Evolutionary conservation across 2,797 vertebrate genomes (phyloP).

Genomic region (Decapterus maruadsi): DNA sequence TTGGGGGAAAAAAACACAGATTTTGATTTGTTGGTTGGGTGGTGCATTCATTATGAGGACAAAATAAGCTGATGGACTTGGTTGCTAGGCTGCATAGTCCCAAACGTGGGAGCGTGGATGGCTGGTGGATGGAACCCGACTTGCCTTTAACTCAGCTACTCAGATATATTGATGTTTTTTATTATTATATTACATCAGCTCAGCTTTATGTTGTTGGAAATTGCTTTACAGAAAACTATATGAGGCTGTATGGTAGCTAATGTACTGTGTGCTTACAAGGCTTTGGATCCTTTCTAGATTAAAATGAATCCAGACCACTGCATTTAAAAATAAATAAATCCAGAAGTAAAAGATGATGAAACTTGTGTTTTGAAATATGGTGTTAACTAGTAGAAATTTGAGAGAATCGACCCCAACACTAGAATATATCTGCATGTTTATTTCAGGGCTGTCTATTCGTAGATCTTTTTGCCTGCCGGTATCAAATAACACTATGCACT

Average conservation of each 20-base stretch:
- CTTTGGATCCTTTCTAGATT: not conserved
- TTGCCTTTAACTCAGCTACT: conserved; percentile 22
- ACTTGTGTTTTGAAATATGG: conserved; percentile 14
- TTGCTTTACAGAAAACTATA: not conserved
- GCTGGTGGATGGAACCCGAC: conserved; percentile 41
- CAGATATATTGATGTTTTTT: not conserved
- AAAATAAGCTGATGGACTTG: conserved; percentile 44
- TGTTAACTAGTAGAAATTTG: conserved; percentile 23
- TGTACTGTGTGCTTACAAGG: not conserved
- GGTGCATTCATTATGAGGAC: conserved; percentile 41
- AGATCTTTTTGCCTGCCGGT: conserved; percentile 61
- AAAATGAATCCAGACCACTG: not conserved
- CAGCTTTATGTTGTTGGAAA: not conserved
- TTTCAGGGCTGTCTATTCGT: conserved; percentile 79
- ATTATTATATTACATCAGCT: conserved; percentile 1
- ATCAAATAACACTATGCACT: conserved; percentile 76
- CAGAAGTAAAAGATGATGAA: not conserved
- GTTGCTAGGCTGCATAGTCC: conserved; percentile 62
- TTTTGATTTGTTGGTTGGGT: conserved; percentile 12
- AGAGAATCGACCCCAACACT: conserved; percentile 19
- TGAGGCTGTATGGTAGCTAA: not conserved
- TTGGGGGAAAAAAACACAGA: not conserved
- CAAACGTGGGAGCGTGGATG: conserved; percentile 35
- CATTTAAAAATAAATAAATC: not conserved
- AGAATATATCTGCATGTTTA: conserved; percentile 65